Evolutionary conservation across 2,888 invertebrate species (phyloP).

Genomic region (Nemoura dubitans): DNA sequence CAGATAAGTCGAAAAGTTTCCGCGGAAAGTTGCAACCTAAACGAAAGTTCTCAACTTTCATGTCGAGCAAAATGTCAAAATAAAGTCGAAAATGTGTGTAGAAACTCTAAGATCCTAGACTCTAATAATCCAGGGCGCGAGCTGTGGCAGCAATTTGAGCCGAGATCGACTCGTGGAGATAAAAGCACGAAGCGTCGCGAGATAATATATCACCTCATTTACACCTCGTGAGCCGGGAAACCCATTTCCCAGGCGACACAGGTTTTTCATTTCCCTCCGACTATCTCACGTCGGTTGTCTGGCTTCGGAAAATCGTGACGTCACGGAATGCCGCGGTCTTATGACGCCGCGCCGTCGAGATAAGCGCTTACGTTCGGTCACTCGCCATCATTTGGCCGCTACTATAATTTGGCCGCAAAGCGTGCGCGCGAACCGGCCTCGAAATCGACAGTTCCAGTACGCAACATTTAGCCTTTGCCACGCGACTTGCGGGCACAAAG

Average conservation of each 20-base stretch:
- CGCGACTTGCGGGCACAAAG: neutral
- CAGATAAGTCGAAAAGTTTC: neutral
- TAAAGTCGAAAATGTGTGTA: neutral
- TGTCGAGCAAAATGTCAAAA: neutral
- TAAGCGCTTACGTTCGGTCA: neutral
- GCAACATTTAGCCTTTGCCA: neutral
- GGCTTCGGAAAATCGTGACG: slow-evolving; percentile 42
- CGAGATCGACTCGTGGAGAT: slow-evolving; percentile 37
- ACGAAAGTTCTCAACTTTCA: neutral
- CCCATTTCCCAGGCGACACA: slow-evolving; percentile 46
- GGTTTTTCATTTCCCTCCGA: slow-evolving; percentile 48
- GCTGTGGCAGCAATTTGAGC: slow-evolving; percentile 19
- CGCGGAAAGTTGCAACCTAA: neutral
- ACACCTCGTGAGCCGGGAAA: slow-evolving; percentile 46
- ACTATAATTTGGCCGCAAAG: slow-evolving; percentile 8
- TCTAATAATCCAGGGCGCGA: neutral
- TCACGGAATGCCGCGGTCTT: slow-evolving; percentile 18
- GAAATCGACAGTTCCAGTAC: neutral
- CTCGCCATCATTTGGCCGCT: neutral
- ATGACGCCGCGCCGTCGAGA: neutral
- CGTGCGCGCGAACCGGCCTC: neutral
- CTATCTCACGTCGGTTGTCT: slow-evolving; percentile 27
- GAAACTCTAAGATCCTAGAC: neutral
- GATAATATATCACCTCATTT: slow-evolving; percentile 48
- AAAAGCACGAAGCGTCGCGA: slow-evolving; percentile 28